Evolutionary conservation across 2,888 invertebrate species (phyloP).

Genomic region (Morinoia aosen): DNA sequence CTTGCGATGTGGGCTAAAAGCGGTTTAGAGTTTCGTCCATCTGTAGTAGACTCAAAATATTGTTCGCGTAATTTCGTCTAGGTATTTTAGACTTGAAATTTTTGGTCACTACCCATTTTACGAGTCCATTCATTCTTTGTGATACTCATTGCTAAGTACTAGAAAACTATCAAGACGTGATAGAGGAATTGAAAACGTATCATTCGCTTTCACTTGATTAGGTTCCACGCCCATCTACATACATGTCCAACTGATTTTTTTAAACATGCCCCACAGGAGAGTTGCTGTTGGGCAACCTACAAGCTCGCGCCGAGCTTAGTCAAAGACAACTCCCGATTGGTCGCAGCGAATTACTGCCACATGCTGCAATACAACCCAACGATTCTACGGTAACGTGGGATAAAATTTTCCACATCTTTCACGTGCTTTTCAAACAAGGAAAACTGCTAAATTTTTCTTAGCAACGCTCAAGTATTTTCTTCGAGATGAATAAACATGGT

Average conservation of each 20-base stretch:
- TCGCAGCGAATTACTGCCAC: neutral
- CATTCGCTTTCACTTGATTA: neutral
- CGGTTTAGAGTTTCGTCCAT: too few relatives aligned
- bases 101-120: neutral
- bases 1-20: too few relatives aligned
- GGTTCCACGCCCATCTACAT: neutral
- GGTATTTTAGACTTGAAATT: neutral
- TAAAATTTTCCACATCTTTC: neutral
- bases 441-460: neutral
- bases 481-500: neutral
- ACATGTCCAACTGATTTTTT: too few relatives aligned
- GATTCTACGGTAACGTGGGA: neutral
- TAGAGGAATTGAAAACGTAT: neutral
- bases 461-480: neutral
- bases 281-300: neutral
- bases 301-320: constrained; percentile 16
- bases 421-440: neutral
- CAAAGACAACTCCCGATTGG: neutral
- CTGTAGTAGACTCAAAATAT: too few relatives aligned
- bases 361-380: neutral
- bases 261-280: neutral
- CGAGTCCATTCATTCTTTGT: neutral
- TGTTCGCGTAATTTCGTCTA: too few relatives aligned
- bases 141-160: neutral
- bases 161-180: neutral